Evolutionary conservation across 2,888 invertebrate genomes (phyloP).

Genomic region (Peribatodes rhomboidaria): DNA sequence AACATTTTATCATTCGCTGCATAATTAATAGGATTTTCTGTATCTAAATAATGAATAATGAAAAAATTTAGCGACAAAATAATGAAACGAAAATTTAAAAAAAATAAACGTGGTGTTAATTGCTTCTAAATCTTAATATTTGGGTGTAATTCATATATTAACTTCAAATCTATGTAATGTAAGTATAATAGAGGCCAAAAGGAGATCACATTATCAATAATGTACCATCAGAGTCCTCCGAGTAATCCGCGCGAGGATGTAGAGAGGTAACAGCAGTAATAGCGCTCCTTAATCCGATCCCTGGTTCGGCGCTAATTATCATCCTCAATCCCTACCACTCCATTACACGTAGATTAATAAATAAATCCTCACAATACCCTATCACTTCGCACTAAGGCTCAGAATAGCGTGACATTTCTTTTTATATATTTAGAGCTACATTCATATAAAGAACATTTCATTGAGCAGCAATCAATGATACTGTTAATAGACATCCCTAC

Average conservation of each 20-base stretch:
- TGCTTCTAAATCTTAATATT: too few species aligned
- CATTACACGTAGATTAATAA: not conserved
- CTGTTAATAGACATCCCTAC: too few species aligned
- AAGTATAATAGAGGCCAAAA: not conserved
- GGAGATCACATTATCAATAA: constrained; percentile 1
- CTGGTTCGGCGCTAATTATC: constrained; percentile 14
- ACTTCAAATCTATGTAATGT: too few species aligned
- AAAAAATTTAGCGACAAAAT: too few species aligned
- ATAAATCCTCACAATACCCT: not conserved
- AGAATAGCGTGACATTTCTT: not conserved
- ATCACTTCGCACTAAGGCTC: not conserved
- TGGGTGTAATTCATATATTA: not conserved
- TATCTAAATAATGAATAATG: too few species aligned
- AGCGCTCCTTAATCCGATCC: constrained; percentile 18
- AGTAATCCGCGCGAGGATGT: not conserved
- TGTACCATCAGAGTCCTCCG: not conserved
- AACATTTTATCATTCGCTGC: too few species aligned
- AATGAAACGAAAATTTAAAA: not conserved
- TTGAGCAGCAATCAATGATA: not conserved
- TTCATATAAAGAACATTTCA: too few species aligned
- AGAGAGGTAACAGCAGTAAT: constrained; percentile 8
- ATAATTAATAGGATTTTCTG: too few species aligned
- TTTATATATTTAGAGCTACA: too few species aligned
- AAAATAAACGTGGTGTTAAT: not conserved
- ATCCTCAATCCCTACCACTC: constrained; percentile 11